A percentile compares a stretch with the other conserved stretches of the same genome.
phyloP scores from a whole-genome alignment of 1,140 invertebrate genomes.

The Neomicropteryx cornuta region DNA sequence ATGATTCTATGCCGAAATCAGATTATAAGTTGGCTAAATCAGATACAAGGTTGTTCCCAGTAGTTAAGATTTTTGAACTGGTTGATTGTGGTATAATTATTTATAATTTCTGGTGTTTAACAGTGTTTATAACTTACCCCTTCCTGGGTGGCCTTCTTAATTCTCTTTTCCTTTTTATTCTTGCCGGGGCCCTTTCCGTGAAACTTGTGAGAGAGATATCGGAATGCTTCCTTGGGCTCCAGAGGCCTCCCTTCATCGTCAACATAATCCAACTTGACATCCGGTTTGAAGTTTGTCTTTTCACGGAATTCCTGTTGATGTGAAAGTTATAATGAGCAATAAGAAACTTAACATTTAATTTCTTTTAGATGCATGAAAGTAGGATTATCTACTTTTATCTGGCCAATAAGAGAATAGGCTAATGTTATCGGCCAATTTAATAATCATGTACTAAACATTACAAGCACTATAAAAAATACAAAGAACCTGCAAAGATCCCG shows the following conservation, averaged over 20 bases:
- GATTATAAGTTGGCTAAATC: too few relatives aligned
- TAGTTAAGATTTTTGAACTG: too few relatives aligned
- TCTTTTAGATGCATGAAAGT: too few relatives aligned
- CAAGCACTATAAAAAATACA: too few relatives aligned
- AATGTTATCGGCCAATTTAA: too few relatives aligned
- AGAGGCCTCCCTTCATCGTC: constrained; percentile 87
- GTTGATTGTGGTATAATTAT: not conserved
- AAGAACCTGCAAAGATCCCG: constrained; percentile 75
- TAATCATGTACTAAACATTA: too few relatives aligned
- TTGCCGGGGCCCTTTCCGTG: constrained; percentile 99
- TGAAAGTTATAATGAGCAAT: too few relatives aligned
- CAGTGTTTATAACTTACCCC: constrained; percentile 45
- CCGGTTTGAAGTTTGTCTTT: constrained; percentile 86
- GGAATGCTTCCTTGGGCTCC: constrained; percentile 93
- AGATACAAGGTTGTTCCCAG: too few relatives aligned
- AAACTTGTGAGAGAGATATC: constrained; percentile 93
- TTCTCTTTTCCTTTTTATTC: constrained; percentile 95
- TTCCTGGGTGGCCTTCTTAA: constrained; percentile 92
- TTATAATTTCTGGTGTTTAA: not conserved
- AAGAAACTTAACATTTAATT: too few relatives aligned
- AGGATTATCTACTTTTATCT: too few relatives aligned
- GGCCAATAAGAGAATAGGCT: too few relatives aligned
- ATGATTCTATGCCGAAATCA: too few relatives aligned
- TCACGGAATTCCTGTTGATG: constrained; percentile 96
- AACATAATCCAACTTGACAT: constrained; percentile 95